phyloP scores from a whole-genome alignment of 2,888 invertebrate genomes.

The Protonemura montana region DNA sequence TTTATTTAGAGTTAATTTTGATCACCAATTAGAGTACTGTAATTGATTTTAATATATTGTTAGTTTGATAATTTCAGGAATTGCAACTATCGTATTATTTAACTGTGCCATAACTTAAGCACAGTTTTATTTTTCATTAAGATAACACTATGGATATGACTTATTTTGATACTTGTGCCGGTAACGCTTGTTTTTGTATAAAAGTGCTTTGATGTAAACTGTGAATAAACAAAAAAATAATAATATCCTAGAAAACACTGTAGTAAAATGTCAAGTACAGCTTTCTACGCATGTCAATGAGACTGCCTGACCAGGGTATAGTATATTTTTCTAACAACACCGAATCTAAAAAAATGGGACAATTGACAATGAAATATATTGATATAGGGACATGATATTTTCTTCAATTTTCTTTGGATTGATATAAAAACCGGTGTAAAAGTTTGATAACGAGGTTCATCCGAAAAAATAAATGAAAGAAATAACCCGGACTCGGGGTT shows the following conservation, averaged over 20 bases:
- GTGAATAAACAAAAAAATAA: too few relatives aligned
- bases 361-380: too few relatives aligned
- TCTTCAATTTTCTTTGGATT: not conserved
- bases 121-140: not conserved
- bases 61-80: too few relatives aligned
- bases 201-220: too few relatives aligned
- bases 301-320: too few relatives aligned
- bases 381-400: not conserved
- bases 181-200: not conserved
- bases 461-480: not conserved
- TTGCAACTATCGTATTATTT: too few relatives aligned
- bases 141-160: not conserved
- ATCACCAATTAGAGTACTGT: not conserved
- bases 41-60: not conserved
- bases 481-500: conserved; percentile 8
- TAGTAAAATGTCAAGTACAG: too few relatives aligned
- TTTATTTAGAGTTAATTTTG: conserved; percentile 15
- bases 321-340: too few relatives aligned
- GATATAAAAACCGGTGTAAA: not conserved
- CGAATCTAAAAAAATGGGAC: too few relatives aligned
- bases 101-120: too few relatives aligned
- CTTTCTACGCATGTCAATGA: too few relatives aligned
- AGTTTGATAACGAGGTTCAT: conserved; percentile 17
- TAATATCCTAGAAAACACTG: too few relatives aligned
- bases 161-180: not conserved